These are phyloP conservation scores for Limnephilus rhombicus DNA, from an alignment of 2,888 invertebrate genomes.

Conservation along the genomic window DNA sequence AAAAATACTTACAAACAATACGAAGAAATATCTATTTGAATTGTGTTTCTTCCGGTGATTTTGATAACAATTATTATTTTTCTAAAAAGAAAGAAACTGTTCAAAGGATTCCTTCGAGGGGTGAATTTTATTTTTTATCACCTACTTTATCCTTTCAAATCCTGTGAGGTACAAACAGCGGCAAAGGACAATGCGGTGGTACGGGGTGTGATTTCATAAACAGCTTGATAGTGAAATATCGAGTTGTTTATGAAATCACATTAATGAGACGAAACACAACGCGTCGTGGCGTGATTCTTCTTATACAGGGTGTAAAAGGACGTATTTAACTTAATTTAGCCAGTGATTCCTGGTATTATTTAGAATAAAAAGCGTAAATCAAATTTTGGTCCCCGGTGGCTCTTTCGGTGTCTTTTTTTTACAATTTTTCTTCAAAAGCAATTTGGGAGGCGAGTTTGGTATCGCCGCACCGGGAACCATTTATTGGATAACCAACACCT, in stretches of 20 bases:
- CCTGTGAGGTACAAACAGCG: conserved; percentile 44
- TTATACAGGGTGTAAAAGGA: not conserved
- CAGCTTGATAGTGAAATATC: no score
- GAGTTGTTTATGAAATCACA: conserved; percentile 14
- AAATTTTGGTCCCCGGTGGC: no score
- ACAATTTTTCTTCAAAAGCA: no score
- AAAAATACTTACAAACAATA: not conserved
- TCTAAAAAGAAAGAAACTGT: conserved; percentile 53
- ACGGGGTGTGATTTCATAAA: no score
- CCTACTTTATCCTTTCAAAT: conserved; percentile 57
- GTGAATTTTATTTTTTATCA: conserved; percentile 58
- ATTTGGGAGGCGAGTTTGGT: no score
- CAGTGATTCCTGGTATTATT: no score
- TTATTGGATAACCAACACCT: no score
- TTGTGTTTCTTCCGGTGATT: conserved; percentile 39
- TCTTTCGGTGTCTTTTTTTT: no score
- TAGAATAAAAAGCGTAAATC: no score
- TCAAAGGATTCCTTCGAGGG: conserved; percentile 31
- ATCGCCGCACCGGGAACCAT: no score
- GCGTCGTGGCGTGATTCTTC: not conserved
- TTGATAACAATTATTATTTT: conserved; percentile 32
- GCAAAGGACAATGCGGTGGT: not conserved
- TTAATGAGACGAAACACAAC: not conserved
- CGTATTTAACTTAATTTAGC: no score
- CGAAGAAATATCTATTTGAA: conserved; percentile 56